Conservation (phyloP, 2,888 invertebrate genomes). For the Netelia fuscicornis region DNA sequence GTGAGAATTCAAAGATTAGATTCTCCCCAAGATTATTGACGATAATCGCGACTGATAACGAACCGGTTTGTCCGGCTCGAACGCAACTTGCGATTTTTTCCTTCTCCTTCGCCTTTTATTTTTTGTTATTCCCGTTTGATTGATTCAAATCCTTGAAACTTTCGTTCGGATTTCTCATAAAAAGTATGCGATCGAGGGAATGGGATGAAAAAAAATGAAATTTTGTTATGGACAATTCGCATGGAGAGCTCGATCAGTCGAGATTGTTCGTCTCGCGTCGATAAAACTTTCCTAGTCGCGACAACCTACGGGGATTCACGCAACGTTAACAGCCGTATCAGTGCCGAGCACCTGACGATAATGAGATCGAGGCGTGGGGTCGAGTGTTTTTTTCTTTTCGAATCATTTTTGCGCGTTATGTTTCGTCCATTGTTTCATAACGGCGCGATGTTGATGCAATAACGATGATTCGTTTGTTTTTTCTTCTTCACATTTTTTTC, state of each 20-base stretch:
- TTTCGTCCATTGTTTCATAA: not conserved
- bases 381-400: not conserved
- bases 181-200: too few species aligned
- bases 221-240: too few species aligned
- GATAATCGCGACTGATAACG: constrained; percentile 44
- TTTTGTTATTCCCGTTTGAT: constrained; percentile 1
- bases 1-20: constrained; percentile 37
- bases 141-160: not conserved
- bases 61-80: constrained; percentile 12
- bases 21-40: constrained; percentile 35
- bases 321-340: constrained; percentile 33
- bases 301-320: constrained; percentile 36
- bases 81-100: not conserved
- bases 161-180: not conserved
- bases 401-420: not conserved
- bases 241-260: not conserved
- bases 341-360: constrained; percentile 24
- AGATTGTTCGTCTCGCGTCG: not conserved
- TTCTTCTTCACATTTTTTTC: not conserved
- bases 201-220: not conserved
- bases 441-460: not conserved
- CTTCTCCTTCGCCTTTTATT: constrained; percentile 10
- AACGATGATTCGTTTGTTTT: not conserved
- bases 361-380: not conserved
- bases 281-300: not conserved